Evolutionary conservation across 2,113 vertebrate species (phyloP).

Genomic region (Hydrolagus affinis): DNA sequence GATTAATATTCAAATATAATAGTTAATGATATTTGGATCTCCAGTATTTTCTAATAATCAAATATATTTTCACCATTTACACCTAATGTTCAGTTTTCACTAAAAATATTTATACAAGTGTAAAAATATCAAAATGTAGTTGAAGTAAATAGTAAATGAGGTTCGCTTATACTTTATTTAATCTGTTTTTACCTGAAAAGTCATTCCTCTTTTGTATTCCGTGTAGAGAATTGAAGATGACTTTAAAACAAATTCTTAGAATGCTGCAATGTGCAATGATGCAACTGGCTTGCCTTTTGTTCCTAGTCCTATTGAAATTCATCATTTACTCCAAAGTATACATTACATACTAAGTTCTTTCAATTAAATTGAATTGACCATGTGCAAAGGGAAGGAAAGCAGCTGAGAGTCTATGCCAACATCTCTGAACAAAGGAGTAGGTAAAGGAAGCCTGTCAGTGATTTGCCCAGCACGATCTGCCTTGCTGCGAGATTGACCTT

Average conservation of each 20-base stretch:
- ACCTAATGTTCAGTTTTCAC: background rate
- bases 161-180: background rate
- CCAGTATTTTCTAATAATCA: too few species aligned
- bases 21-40: too few species aligned
- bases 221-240: too few species aligned
- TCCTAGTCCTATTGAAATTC: background rate
- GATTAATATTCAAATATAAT: too few species aligned
- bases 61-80: background rate
- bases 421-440: background rate
- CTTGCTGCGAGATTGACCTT: background rate
- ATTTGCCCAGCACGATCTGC: background rate
- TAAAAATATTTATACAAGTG: background rate
- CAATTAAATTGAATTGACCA: background rate
- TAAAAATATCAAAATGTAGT: background rate
- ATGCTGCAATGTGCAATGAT: background rate
- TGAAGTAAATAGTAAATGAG: background rate
- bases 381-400: background rate
- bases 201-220: background rate
- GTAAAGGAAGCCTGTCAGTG: background rate
- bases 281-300: background rate
- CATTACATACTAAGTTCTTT: background rate
- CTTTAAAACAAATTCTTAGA: background rate
- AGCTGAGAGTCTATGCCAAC: background rate
- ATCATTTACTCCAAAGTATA: background rate
- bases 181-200: background rate